Evolutionary conservation across 2,797 vertebrate genomes (phyloP).

Genomic region (Clarias platycephalus): DNA sequence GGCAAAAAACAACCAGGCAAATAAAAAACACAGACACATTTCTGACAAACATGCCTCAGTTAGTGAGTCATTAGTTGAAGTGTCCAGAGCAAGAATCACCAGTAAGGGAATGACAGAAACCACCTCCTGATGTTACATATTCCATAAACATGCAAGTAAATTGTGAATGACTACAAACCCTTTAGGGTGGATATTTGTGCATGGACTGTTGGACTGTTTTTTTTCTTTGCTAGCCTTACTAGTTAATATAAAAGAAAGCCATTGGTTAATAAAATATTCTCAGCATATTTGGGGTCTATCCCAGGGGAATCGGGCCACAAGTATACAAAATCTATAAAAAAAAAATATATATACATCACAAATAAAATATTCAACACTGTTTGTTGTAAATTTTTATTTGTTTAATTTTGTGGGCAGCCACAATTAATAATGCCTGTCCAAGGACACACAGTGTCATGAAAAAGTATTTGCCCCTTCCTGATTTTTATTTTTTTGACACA

Average conservation of each 20-base stretch:
- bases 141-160: not conserved
- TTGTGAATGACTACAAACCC: not conserved
- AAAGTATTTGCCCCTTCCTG: too few species aligned
- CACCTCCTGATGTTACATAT: not conserved
- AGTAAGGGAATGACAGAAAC: not conserved
- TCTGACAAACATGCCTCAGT: not conserved
- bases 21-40: not conserved
- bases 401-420: not conserved
- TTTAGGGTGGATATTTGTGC: not conserved
- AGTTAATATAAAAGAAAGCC: not conserved
- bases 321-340: too few species aligned
- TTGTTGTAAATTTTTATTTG: not conserved
- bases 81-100: not conserved
- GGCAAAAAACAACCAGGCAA: not conserved
- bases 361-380: not conserved
- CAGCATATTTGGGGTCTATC: too few species aligned
- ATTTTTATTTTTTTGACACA: too few species aligned
- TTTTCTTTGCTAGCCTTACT: not conserved
- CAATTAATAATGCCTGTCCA: not conserved
- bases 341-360: not conserved
- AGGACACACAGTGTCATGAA: too few species aligned
- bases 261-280: not conserved
- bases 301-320: too few species aligned
- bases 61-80: not conserved
- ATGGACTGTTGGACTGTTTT: not conserved